phyloP scores from a whole-genome alignment of 2,888 invertebrate genomes.

The Tenthredo notha region DNA sequence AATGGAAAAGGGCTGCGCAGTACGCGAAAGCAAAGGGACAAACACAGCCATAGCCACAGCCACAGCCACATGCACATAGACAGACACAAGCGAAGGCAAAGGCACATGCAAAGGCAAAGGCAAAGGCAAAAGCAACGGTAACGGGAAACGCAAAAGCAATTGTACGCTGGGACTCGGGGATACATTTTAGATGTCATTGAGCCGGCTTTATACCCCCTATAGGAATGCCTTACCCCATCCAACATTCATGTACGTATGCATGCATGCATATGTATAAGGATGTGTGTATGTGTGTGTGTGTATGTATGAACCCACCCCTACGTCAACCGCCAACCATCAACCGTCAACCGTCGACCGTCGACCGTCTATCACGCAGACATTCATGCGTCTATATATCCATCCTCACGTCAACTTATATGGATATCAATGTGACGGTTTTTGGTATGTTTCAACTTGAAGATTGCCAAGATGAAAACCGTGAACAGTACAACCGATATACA shows the following conservation, averaged over 20 bases:
- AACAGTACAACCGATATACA: background rate
- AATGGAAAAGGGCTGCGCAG: conserved; percentile 62
- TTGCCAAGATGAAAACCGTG: background rate
- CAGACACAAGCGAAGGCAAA: conserved; percentile 37
- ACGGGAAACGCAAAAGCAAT: conserved; percentile 41
- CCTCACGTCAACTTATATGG: background rate
- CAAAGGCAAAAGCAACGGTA: conserved; percentile 56
- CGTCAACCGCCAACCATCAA: background rate
- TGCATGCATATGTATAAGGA: background rate
- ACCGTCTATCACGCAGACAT: background rate
- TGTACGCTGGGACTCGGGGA: conserved; percentile 54
- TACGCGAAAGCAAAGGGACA: conserved; percentile 46
- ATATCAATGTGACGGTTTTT: background rate
- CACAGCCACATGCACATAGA: conserved; percentile 36
- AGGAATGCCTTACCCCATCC: conserved; percentile 12
- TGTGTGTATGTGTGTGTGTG: background rate
- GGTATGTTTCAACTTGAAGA: background rate
- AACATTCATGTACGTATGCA: background rate
- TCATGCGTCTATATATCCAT: background rate
- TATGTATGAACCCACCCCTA: background rate
- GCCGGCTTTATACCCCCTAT: conserved; percentile 41
- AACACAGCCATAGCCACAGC: background rate
- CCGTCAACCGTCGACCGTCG: background rate
- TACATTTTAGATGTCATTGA: conserved; percentile 64
- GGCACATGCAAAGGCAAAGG: conserved; percentile 44